phyloP scores from a whole-genome alignment of 2,888 invertebrate genomes.

The Acrobasis repandana region DNA sequence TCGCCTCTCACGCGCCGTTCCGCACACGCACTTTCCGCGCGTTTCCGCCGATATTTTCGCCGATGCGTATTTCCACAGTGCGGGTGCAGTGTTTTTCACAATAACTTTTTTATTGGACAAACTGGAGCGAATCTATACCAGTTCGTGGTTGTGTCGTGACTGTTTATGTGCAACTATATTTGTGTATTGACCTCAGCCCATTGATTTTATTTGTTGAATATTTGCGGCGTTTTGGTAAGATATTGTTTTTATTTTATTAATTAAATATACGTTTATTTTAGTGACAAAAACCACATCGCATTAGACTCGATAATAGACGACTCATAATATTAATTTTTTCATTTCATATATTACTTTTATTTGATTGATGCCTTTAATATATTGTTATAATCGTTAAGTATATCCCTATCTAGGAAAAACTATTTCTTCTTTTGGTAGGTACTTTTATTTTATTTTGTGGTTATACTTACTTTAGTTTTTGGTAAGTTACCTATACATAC shows the following conservation, averaged over 20 bases:
- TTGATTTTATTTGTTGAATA: slow-evolving; percentile 22
- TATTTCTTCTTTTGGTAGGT: no score
- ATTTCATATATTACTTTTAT: no score
- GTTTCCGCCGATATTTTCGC: slow-evolving; percentile 62
- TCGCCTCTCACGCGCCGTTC: slow-evolving; percentile 57
- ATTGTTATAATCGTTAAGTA: no score
- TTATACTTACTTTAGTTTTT: no score
- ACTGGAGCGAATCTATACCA: slow-evolving; percentile 34
- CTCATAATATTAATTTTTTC: no score
- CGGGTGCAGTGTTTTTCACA: slow-evolving; percentile 56
- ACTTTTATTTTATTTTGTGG: no score
- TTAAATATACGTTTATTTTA: no score
- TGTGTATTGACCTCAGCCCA: slow-evolving; percentile 21
- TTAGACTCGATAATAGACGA: no score
- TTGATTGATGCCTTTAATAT: no score
- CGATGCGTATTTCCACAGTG: slow-evolving; percentile 68
- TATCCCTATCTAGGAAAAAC: no score
- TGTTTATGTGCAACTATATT: slow-evolving; percentile 20
- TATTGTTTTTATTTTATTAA: neutral
- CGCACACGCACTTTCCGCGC: slow-evolving; percentile 63
- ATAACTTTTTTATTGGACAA: slow-evolving; percentile 30
- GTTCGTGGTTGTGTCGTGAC: slow-evolving; percentile 36
- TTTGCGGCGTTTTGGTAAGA: slow-evolving; percentile 13
- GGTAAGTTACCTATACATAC: no score
- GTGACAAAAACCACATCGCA: no score